These are phyloP conservation scores for Seira sanloemensis DNA, from an alignment of 2,888 invertebrate genomes.

Conservation along the genomic window DNA sequence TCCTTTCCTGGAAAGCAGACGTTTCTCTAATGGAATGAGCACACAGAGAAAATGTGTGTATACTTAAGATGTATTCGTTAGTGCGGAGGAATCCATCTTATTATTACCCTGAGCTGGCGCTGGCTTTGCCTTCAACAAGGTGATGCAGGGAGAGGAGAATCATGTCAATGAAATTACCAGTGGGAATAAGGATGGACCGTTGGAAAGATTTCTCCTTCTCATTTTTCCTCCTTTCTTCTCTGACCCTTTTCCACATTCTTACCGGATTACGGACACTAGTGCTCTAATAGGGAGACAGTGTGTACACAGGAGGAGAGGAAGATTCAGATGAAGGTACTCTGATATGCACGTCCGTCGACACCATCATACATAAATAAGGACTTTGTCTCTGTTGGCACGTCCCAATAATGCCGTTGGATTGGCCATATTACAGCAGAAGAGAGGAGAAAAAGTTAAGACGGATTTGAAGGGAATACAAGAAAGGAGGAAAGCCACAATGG, in stretches of 20 bases:
- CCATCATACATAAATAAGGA: background rate
- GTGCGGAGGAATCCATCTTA: background rate
- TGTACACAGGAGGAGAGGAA: background rate
- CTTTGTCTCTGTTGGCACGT: slow-evolving; percentile 28
- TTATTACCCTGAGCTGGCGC: background rate
- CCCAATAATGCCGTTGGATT: slow-evolving; percentile 18
- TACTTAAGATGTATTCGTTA: too few species aligned
- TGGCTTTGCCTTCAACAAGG: slow-evolving; percentile 22
- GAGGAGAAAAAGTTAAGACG: background rate
- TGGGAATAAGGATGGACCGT: slow-evolving; percentile 32
- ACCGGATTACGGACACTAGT: background rate
- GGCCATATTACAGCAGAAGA: background rate
- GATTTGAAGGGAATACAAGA: slow-evolving; percentile 16
- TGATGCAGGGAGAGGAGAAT: slow-evolving; percentile 34
- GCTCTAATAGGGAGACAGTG: background rate
- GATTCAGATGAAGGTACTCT: background rate
- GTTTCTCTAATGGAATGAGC: too few species aligned
- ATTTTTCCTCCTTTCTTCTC: slow-evolving; percentile 6
- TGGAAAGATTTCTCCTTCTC: background rate
- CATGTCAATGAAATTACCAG: slow-evolving; percentile 56
- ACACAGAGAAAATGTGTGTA: too few species aligned
- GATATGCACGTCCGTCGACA: background rate
- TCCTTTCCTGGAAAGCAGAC: background rate
- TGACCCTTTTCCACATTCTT: background rate
- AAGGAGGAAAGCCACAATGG: slow-evolving; percentile 18